A percentile compares a stretch with the other conserved stretches of the same genome.
These are phyloP conservation scores for Zosterops borbonicus DNA, from an alignment of 2,113 vertebrate genomes.

Conservation along the genomic window DNA sequence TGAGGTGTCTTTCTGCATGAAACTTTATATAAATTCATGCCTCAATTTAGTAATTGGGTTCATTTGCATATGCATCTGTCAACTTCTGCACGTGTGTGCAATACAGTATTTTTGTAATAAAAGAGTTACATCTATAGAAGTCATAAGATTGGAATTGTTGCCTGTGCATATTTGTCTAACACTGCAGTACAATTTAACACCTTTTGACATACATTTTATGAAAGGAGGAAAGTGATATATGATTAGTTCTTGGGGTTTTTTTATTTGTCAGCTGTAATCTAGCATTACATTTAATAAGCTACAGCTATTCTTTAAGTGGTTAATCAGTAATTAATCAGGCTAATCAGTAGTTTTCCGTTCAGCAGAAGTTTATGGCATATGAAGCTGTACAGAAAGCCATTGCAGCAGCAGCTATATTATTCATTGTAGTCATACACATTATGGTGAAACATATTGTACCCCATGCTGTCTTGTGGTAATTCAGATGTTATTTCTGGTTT, in stretches of 20 bases:
- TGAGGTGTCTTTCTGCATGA: background rate
- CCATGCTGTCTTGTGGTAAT: background rate
- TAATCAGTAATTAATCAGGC: background rate
- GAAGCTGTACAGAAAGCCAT: background rate
- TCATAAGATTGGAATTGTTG: background rate
- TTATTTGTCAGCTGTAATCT: background rate
- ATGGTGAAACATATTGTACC: constrained; percentile 1
- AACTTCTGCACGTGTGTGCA: background rate
- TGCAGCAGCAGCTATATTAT: background rate
- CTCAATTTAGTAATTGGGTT: background rate
- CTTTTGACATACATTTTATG: background rate
- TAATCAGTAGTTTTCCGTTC: background rate
- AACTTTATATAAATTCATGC: background rate
- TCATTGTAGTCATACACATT: background rate
- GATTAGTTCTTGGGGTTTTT: background rate
- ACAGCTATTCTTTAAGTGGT: background rate
- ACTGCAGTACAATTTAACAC: background rate
- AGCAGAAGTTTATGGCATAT: background rate
- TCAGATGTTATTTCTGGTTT: background rate
- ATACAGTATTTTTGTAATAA: background rate
- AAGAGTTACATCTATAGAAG: background rate
- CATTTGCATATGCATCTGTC: background rate
- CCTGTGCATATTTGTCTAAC: background rate
- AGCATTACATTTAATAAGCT: background rate
- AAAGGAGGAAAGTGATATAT: background rate